phyloP scores from a whole-genome alignment of 1,140 invertebrate species.

The Paramacrobiotus metropolitanus region DNA sequence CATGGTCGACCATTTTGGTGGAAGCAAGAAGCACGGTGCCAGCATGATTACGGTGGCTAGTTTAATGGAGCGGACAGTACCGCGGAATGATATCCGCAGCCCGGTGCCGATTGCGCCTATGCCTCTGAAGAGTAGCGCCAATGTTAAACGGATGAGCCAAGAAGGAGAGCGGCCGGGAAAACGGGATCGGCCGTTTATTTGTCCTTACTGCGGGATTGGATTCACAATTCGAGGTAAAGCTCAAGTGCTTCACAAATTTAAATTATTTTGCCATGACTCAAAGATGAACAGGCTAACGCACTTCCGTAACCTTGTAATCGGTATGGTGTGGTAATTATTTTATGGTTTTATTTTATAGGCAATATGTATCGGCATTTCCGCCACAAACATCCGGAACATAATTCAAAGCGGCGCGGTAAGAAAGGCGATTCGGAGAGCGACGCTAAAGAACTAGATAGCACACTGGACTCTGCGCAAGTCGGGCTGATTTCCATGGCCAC shows the following conservation, averaged over 20 bases:
- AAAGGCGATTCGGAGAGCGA: neutral
- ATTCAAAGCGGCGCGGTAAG: neutral
- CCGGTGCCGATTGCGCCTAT: neutral
- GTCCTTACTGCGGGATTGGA: neutral
- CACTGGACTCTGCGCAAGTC: neutral
- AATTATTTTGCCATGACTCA: no score
- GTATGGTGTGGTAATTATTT: neutral
- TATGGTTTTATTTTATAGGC: neutral
- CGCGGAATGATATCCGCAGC: neutral
- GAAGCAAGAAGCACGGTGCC: no score
- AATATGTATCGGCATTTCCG: conserved; percentile 4
- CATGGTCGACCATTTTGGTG: no score
- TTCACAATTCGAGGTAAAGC: conserved; percentile 4
- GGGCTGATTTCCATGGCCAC: neutral
- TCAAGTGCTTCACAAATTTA: no score
- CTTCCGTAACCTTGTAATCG: no score
- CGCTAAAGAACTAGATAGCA: neutral
- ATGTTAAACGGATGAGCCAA: neutral
- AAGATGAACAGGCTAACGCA: no score
- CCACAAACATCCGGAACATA: conserved; percentile 1
- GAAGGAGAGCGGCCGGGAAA: neutral
- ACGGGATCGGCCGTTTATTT: neutral
- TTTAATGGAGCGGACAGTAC: neutral
- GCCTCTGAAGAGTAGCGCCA: neutral
- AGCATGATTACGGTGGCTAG: neutral